Percentiles rank a stretch among this genome's conserved stretches.
Evolutionary conservation across 2,797 vertebrate genomes (phyloP).

Genomic region (Holocentrus rufus): DNA sequence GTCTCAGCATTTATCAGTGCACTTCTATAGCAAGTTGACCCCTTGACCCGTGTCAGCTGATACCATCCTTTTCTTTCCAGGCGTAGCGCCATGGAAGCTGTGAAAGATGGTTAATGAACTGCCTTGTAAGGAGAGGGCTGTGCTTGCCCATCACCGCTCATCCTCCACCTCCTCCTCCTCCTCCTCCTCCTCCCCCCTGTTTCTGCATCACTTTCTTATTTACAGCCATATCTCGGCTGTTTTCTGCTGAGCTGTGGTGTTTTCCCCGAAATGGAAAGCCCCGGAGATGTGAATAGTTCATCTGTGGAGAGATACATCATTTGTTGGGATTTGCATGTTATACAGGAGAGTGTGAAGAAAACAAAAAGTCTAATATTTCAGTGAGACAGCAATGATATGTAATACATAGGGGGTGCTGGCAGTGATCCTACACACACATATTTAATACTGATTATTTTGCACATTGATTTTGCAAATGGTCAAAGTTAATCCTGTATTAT

Average conservation of each 20-base stretch:
- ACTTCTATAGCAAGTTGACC: slow-evolving; percentile 61
- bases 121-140: slow-evolving; percentile 61
- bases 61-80: slow-evolving; percentile 63
- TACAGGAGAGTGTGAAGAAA: slow-evolving; percentile 22
- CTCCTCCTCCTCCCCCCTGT: slow-evolving; percentile 61
- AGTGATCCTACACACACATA: neutral
- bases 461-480: neutral
- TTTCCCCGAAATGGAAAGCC: slow-evolving; percentile 62
- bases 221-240: slow-evolving; percentile 67
- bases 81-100: slow-evolving; percentile 43
- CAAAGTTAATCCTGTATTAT: slow-evolving; percentile 7
- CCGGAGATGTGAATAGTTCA: slow-evolving; percentile 66
- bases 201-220: slow-evolving; percentile 75
- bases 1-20: slow-evolving; percentile 69
- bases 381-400: slow-evolving; percentile 2
- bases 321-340: slow-evolving; percentile 65
- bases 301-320: slow-evolving; percentile 61
- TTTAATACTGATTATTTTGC: slow-evolving; percentile 3
- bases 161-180: too few species aligned
- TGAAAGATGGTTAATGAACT: slow-evolving; percentile 78
- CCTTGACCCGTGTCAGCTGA: slow-evolving; percentile 62
- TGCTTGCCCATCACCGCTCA: slow-evolving; percentile 62
- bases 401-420: neutral
- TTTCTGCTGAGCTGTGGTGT: slow-evolving; percentile 75
- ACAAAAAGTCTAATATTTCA: slow-evolving; percentile 29